Percentiles rank a stretch among this genome's conserved stretches.
phyloP scores from a whole-genome alignment of 1,140 invertebrate genomes.

The Euura saliciscinereae region DNA sequence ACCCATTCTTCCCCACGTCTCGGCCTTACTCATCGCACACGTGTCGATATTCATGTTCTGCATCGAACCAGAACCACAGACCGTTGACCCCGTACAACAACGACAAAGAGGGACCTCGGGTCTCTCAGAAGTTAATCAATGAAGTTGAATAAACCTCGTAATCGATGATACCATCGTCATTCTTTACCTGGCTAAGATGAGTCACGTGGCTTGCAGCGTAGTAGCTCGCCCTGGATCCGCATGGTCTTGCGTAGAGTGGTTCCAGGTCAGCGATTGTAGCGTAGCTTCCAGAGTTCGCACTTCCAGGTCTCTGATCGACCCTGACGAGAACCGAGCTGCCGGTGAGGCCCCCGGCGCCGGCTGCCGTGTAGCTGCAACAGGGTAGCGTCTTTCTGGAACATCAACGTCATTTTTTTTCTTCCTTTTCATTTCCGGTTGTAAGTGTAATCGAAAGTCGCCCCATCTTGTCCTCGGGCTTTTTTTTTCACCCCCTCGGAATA shows the following conservation, averaged over 20 bases:
- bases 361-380: conserved; percentile 57
- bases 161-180: too few species aligned
- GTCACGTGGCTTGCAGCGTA: conserved; percentile 66
- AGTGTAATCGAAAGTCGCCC: too few species aligned
- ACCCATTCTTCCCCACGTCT: too few species aligned
- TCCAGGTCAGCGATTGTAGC: conserved; percentile 79
- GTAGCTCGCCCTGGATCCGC: conserved; percentile 64
- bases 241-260: conserved; percentile 64
- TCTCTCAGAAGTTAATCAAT: too few species aligned
- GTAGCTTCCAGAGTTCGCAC: conserved; percentile 77
- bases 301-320: conserved; percentile 71
- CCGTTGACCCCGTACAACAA: too few species aligned
- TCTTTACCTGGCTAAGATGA: conserved; percentile 61
- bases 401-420: neutral
- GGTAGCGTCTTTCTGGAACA: conserved; percentile 55
- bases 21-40: too few species aligned
- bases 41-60: too few species aligned
- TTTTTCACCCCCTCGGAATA: neutral
- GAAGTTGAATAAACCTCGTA: too few species aligned
- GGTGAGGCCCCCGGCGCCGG: conserved; percentile 52
- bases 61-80: too few species aligned
- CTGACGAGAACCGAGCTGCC: conserved; percentile 69
- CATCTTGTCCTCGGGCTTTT: too few species aligned
- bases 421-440: too few species aligned
- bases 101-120: too few species aligned